Percentiles rank a stretch among this genome's conserved stretches.
These are phyloP conservation scores for Himalopsyche anomala DNA, from an alignment of 2,888 invertebrate species.

Conservation along the genomic window DNA sequence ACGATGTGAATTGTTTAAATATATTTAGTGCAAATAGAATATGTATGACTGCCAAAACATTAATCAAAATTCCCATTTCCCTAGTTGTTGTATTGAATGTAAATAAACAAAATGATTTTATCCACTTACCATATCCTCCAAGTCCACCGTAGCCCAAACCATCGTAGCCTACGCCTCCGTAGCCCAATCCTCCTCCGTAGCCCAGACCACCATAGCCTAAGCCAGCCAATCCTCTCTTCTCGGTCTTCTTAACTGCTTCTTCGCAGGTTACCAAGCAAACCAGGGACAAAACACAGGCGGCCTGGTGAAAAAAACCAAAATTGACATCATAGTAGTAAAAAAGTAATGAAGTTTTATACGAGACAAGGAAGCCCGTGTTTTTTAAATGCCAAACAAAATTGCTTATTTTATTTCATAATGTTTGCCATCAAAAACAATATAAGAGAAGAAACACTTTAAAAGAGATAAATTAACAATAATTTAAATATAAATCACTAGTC, in stretches of 20 bases:
- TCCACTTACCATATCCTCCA: constrained; percentile 49
- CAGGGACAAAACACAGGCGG: constrained; percentile 69
- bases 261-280: constrained; percentile 73
- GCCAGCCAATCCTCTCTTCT: constrained; percentile 74
- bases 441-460: no score
- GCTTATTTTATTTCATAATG: no score
- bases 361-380: not conserved
- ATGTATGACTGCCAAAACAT: no score
- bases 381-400: no score
- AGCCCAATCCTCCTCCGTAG: constrained; percentile 69
- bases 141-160: constrained; percentile 66
- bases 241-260: constrained; percentile 72
- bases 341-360: not conserved
- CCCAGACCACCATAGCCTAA: constrained; percentile 68
- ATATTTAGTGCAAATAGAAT: no score
- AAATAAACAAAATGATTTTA: not conserved
- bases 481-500: no score
- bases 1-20: no score
- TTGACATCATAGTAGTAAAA: not conserved
- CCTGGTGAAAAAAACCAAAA: constrained; percentile 36
- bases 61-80: no score
- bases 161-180: constrained; percentile 70
- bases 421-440: no score
- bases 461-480: no score
- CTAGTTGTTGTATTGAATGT: no score